Base-by-base conservation (phyloP, 37 sponge, comb jelly and placozoan genomes). In the Theonella swinhoei region DNA sequence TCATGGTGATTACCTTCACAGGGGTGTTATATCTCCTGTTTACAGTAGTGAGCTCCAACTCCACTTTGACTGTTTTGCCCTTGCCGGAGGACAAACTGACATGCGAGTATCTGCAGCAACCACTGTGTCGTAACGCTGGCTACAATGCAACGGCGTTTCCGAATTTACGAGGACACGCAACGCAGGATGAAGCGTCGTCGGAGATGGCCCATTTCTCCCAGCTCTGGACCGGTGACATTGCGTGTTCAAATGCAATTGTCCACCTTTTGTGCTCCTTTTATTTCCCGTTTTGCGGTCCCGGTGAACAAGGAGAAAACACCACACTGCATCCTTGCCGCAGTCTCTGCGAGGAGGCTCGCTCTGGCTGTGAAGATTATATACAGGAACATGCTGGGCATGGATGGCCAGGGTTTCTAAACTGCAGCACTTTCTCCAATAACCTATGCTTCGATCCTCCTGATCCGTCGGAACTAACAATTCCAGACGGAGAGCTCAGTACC, bases 211-310 rank as follows among this genome's bases (percentile, higher is more conserved):
- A 81, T 28, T 81, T 42, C 61, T 25, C 7, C 3, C 71, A 36
- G 11, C 19, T 81, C 8, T 28, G 68, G 33, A 22, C 26, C 20
- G 33, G 7, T 0, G 30, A 24, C 38, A 71, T 36, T 11, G n/a
- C 24, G n/a, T 81, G 82, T 61, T 81, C 82, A 17, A 36, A 35
- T 17, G 82, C 72, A 2, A n/a, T 81, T 43, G 7, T 71, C 28
- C 72, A 72, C 61, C 71, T 81, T 71, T 72, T 81, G 24, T 81
- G 82, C 64, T 62, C 64, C 28, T 81, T 72, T 47, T 72, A 70
- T 31, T 54, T 81, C 17, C 82, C 82, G 1, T 17, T 35, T 3
- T 81, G 82, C 62, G 23, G 23, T 25, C 24, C 39, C 17, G 63
- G 37, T 26, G 11, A 19, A 19, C 32, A 32, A 11, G 20, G 58